Conservation (phyloP, 2,888 invertebrate genomes). For the Philopedon plagiatum region DNA sequence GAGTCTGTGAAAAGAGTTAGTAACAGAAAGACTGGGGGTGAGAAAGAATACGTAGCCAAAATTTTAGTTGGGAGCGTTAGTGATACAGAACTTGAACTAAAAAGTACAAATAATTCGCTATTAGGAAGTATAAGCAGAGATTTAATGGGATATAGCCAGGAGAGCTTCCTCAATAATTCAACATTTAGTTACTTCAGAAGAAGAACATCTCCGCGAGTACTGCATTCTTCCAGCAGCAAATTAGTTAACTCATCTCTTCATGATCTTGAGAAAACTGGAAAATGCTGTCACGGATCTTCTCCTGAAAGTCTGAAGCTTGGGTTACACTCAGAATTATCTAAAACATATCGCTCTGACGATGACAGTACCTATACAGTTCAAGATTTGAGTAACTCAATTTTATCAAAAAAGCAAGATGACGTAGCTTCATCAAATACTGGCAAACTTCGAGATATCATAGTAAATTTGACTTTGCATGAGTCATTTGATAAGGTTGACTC, state of each 20-base stretch:
- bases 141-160: not conserved
- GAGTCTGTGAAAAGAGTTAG: not conserved
- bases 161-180: not conserved
- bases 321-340: not conserved
- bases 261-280: not conserved
- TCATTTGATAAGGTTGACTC: not conserved
- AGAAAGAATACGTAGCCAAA: constrained; percentile 7
- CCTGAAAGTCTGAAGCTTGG: not conserved
- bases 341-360: not conserved
- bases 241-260: not conserved
- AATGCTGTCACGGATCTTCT: not conserved
- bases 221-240: not conserved
- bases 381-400: constrained; percentile 17
- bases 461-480: not conserved
- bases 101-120: not conserved
- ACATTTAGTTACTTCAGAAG: not conserved
- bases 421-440: not conserved
- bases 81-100: not conserved
- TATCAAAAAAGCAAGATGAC: not conserved
- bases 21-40: not conserved
- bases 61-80: constrained; percentile 11
- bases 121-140: not conserved
- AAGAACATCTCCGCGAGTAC: not conserved
- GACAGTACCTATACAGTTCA: constrained; percentile 6
- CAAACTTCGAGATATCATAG: not conserved